These are phyloP conservation scores for Apocheima hispidaria DNA, from an alignment of 2,888 invertebrate species.

Conservation along the genomic window DNA sequence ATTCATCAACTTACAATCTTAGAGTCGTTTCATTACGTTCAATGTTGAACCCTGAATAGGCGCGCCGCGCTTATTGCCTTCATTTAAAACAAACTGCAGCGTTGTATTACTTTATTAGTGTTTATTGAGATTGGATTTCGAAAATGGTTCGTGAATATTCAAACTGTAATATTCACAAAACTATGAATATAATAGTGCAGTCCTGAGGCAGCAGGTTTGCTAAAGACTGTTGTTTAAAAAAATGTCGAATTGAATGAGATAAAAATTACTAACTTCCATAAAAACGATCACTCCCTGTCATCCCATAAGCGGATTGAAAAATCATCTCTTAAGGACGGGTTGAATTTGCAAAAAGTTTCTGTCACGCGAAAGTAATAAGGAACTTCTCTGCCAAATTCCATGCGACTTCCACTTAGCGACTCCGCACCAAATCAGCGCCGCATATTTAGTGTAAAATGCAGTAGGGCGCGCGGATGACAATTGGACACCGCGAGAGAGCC, in stretches of 20 bases:
- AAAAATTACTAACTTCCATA: too few relatives aligned
- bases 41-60: slow-evolving; percentile 2
- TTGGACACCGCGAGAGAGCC: too few relatives aligned
- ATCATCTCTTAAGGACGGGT: too few relatives aligned
- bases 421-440: too few relatives aligned
- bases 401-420: too few relatives aligned
- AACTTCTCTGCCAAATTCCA: too few relatives aligned
- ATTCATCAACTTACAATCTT: slow-evolving; percentile 13
- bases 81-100: slow-evolving; percentile 69
- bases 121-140: slow-evolving; percentile 28
- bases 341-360: too few relatives aligned
- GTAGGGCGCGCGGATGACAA: too few relatives aligned
- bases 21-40: background rate
- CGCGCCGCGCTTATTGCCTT: slow-evolving; percentile 65
- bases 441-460: too few relatives aligned
- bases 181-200: slow-evolving; percentile 10
- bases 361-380: too few relatives aligned
- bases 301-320: too few relatives aligned
- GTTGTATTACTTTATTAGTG: slow-evolving; percentile 50
- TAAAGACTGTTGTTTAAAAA: background rate
- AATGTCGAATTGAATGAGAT: background rate
- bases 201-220: background rate
- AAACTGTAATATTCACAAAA: slow-evolving; percentile 15
- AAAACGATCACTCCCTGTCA: too few relatives aligned
- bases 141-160: slow-evolving; percentile 26